A percentile compares a stretch with the other conserved stretches of the same genome.
phyloP scores from a whole-genome alignment of 2,113 vertebrate species.

The Apodemus speciosus region DNA sequence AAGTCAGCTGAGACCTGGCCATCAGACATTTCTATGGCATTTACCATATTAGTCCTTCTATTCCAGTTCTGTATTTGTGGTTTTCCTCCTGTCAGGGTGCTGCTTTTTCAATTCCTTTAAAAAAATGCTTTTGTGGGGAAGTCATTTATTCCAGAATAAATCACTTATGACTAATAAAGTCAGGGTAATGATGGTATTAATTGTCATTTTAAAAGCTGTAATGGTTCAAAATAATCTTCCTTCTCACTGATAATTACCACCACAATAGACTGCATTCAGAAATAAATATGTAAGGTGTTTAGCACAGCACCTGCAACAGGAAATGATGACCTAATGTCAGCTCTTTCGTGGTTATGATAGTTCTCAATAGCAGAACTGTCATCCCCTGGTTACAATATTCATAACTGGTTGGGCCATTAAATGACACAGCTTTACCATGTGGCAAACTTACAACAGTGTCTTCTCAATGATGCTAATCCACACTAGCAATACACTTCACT shows the following conservation, averaged over 20 bases:
- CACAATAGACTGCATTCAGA: background rate
- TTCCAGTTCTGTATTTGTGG: background rate
- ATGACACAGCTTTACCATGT: background rate
- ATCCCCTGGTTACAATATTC: background rate
- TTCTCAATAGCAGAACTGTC: background rate
- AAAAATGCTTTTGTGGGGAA: background rate
- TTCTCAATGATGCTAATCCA: background rate
- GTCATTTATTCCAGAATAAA: background rate
- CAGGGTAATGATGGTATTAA: background rate
- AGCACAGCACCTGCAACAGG: background rate
- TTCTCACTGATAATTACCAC: background rate
- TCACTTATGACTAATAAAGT: background rate
- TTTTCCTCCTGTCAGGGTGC: background rate
- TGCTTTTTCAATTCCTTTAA: conserved; percentile 4
- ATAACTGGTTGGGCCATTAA: background rate
- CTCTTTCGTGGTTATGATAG: conserved; percentile 14
- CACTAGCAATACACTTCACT: background rate
- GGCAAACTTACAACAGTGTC: background rate
- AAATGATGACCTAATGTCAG: background rate
- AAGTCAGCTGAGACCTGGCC: background rate
- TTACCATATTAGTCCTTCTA: background rate
- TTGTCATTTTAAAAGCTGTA: conserved; percentile 13
- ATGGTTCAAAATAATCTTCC: background rate
- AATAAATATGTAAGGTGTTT: background rate
- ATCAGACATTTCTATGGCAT: background rate